Evolutionary conservation across 2,888 invertebrate species (phyloP), one percentile per base, ranked within the genome.

Genomic region (Ichneumoninae sp.): DNA sequence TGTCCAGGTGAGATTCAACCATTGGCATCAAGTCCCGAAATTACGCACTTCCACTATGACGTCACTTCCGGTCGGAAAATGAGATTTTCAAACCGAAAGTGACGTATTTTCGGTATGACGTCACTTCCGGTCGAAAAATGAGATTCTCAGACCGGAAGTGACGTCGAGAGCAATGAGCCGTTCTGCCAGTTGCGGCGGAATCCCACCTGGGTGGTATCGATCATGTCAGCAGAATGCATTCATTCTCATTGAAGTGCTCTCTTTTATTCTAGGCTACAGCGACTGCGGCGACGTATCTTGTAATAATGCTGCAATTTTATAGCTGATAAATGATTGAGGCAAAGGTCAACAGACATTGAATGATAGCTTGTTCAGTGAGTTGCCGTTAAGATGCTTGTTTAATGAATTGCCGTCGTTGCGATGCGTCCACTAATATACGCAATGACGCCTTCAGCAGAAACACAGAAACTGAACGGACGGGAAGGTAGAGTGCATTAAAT

Each of bases 301-400:
- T 57, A 3, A 44, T 80, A 66, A 80, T 80, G 80, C 44, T 73
- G 30, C 80, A 80, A 57, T 73, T 79, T 71, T 44, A 73, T 65
- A 47, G 19, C 26, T 60, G 52, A 78, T 70, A 33, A 60, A 10
- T 19, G 30, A 44, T 26, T 22, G 57, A 3, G 4, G 13, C 57
- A 36, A 57, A 22, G 7, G 19, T 36, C 44, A n/a, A 63, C 63
- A 73, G 7, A 36, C 33, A 33, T 33, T 0, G n/a, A 13, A 6
- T 22, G 47, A 2, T 63, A 69, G 40, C 65, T 50, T 19, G 30
- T 47, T 44, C 16, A 40, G 26, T 40, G 19, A 40, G 3, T 44
- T 13, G 36, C 0, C 65, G 66, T 26, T 8, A 33, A 5, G 71
- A 66, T 52, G 22, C 16, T 40, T 40, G 5, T 10, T 77, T 68